phyloP scores from a whole-genome alignment of 1,140 invertebrate species.

The Acromyrmex charruanus region DNA sequence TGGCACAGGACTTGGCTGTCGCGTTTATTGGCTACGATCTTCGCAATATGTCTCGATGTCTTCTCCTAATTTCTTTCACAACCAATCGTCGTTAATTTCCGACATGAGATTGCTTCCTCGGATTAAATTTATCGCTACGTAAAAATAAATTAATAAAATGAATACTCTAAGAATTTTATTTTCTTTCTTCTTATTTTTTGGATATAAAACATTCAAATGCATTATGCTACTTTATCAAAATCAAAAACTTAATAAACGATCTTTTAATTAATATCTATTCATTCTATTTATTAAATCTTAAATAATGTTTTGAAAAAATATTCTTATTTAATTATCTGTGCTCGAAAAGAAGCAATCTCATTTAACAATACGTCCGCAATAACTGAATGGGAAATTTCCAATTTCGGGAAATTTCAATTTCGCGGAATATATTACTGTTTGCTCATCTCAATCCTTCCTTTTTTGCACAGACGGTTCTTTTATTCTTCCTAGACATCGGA shows the following conservation, averaged over 20 bases:
- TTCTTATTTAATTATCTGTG: not conserved
- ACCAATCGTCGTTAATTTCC: not conserved
- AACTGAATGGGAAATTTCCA: no score
- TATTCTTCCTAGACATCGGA: not conserved
- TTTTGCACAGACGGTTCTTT: not conserved
- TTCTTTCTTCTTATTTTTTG: not conserved
- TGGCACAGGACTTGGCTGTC: slow-evolving; percentile 69
- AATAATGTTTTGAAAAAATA: not conserved
- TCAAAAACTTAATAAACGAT: not conserved
- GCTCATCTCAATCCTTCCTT: not conserved
- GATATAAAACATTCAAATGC: not conserved
- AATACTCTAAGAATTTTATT: slow-evolving; percentile 1
- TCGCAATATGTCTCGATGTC: slow-evolving; percentile 13
- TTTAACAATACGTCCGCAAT: not conserved
- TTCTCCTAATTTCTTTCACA: not conserved
- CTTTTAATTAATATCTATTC: not conserved
- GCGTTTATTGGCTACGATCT: slow-evolving; percentile 37
- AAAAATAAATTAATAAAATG: slow-evolving; percentile 4
- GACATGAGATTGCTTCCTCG: not conserved
- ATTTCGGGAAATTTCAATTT: not conserved
- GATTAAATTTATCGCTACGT: not conserved
- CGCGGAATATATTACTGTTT: not conserved
- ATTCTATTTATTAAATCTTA: not conserved
- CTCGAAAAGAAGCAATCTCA: not conserved
- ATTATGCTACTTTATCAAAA: not conserved